phyloP scores from a whole-genome alignment of 2,113 vertebrate species.

The Nettapus auritus region DNA sequence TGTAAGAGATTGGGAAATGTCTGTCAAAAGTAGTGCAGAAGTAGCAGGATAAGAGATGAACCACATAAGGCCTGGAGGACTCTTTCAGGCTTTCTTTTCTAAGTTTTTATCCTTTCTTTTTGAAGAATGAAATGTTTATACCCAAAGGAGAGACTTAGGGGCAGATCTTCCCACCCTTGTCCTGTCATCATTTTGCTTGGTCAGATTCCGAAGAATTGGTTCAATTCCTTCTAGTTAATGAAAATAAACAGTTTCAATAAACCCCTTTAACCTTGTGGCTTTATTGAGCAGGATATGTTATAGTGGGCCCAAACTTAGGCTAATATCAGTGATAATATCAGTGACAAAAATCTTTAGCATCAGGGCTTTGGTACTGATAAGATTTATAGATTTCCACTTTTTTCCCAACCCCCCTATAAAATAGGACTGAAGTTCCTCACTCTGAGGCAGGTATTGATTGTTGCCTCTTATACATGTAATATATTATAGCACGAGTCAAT shows the following conservation, averaged over 20 bases:
- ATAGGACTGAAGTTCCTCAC: not conserved
- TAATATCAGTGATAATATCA: not conserved
- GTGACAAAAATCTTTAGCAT: not conserved
- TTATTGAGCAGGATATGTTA: not conserved
- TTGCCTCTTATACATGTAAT: not conserved
- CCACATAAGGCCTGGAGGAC: not conserved
- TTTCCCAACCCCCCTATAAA: not conserved
- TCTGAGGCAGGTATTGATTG: not conserved
- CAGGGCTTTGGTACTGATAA: not conserved
- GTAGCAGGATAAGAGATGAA: not conserved
- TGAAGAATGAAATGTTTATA: not conserved
- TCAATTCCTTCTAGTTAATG: constrained; percentile 7
- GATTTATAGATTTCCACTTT: not conserved
- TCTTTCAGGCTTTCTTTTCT: not conserved
- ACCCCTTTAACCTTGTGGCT: not conserved
- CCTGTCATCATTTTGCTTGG: not conserved
- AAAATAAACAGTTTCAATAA: constrained; percentile 26
- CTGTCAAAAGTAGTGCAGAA: not conserved
- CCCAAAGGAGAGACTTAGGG: not conserved
- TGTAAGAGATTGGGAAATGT: not conserved
- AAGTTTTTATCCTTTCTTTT: not conserved
- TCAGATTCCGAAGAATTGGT: constrained; percentile 3
- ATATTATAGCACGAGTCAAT: not conserved
- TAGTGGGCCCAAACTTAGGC: not conserved
- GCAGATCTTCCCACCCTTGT: not conserved